Evolutionary conservation across 2,113 vertebrate species (phyloP), one percentile per base, ranked within the genome.

Genomic region (Oncorhynchus tshawytscha): DNA sequence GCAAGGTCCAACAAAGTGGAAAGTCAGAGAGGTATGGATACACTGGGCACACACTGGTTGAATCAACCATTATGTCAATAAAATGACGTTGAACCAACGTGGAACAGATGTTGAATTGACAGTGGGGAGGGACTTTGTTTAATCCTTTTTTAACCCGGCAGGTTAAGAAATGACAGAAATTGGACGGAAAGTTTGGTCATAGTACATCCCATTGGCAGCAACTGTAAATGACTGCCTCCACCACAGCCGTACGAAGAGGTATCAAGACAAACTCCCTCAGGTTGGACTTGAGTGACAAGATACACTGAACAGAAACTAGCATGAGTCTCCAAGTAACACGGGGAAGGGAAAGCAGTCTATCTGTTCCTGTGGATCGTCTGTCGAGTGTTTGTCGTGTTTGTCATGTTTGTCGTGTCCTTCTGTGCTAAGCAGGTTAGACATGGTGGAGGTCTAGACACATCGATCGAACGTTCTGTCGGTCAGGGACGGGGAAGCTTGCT

Each of bases 341-440:
- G 86, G 67, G 77, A 71, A 34, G 86, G 73, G 81, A 84, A 87
- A 81, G 78, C 81, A 89, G 87, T 84, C 84, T 45, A 45, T 90
- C 86, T 88, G 86, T 88, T 90, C 84, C 83, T 84, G 86, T 89
- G 86, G 87, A 90, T 91, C 90, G 88, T 93, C 90, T 93, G 90
- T 90, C 86, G 77, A 91, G 91, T 92, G 92, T 93, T 93, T 93
- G 88, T 39, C 39, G 8, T 2, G 39, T 39, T 9, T 39, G 39
- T 39, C 39, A 39, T 39, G 39, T 39, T 9, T 11, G 39, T 11
- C 71, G 81, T 90, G 88, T 94, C 92, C 92, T 94, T 94, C 92
- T 94, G 93, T 94, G 91, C 92, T 93, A 88, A 88, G 85, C 83
- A 88, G 92, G 91, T 93, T 90, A 94, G 93, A 90, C 77, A 76